Evolutionary conservation across 2,113 vertebrate genomes (phyloP), one percentile per base, ranked within the genome.

Genomic region (Balaenoptera acutorostrata): DNA sequence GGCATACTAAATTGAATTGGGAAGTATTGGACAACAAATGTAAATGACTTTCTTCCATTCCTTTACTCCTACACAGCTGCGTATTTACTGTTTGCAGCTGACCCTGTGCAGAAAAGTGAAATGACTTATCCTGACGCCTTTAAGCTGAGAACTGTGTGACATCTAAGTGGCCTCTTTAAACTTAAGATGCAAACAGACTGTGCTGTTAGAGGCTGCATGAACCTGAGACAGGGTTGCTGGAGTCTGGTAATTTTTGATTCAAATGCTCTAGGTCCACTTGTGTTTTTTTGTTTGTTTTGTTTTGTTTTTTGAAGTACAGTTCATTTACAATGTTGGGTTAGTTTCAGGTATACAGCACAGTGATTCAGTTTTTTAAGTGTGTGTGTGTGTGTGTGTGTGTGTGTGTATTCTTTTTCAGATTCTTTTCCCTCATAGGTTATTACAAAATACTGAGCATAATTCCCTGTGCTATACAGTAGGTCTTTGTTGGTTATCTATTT

Each of bases 1-100:
- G 88, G 92, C 90, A 97, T 98, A 97, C 97, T 93, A 97, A 98
- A 98, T 97, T 96, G 96, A 97, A 98, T 96, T 89, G 63, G 72
- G 86, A 59, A 89, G 85, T 95, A 94, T 96, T 97, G 97, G 95
- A 87, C 96, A 97, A 68, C 82, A 97, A 94, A 93, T 81, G 55
- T 95, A 97, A 98, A 97, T 98, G 71, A 96, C 98, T 97, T 95
- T 27, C 82, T 97, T 96, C 83, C 84, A 29, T 92, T 94, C 64
- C 77, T 98, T n/a, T 36, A 85, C 80, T 96, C 93, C 95, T 92
- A 41, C 41, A 92, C 86, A 87, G 81, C 55, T 86, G 25, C 0
- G 5, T 90, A 74, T 82, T 94, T 91, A 90, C 57, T 57, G 83
- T 92, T 89, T 93, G 83, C 25, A 31, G 71, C 82, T 41, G 83